These are phyloP conservation scores for Eristalinus sepulchralis DNA, from an alignment of 2,888 invertebrate species.

Conservation along the genomic window DNA sequence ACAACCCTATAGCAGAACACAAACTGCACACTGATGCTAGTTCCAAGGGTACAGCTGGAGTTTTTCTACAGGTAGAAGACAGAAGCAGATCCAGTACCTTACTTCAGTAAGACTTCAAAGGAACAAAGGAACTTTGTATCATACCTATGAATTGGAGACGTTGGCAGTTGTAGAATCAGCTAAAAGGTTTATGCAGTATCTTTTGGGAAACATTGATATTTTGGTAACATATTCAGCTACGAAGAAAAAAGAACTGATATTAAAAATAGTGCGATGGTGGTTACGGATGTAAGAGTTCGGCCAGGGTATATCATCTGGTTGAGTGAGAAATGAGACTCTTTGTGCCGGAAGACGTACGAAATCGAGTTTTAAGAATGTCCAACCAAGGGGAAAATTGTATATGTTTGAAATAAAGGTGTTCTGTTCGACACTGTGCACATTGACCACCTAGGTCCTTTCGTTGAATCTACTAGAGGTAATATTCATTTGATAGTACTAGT, in stretches of 20 bases:
- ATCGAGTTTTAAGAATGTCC: neutral
- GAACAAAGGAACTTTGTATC: conserved; percentile 15
- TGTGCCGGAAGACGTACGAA: no score
- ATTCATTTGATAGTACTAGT: conserved; percentile 10
- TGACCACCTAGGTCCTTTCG: conserved; percentile 19
- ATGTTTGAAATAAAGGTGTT: conserved; percentile 9
- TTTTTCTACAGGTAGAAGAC: neutral
- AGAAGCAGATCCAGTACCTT: neutral
- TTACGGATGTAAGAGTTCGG: no score
- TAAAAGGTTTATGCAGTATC: conserved; percentile 1
- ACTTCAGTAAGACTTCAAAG: neutral
- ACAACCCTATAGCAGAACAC: neutral
- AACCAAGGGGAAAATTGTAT: conserved; percentile 16
- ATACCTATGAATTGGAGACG: conserved; percentile 29
- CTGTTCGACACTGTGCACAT: no score
- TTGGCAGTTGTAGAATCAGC: conserved; percentile 7
- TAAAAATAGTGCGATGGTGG: no score
- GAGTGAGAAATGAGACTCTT: neutral
- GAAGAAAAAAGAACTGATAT: neutral
- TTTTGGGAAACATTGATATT: neutral
- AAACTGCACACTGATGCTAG: neutral
- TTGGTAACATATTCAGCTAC: neutral
- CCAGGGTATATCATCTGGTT: neutral
- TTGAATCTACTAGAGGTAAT: conserved; percentile 13
- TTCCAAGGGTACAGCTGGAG: neutral